Evolutionary conservation across 2,797 vertebrate species (phyloP).

Genomic region (Potorous gilbertii): DNA sequence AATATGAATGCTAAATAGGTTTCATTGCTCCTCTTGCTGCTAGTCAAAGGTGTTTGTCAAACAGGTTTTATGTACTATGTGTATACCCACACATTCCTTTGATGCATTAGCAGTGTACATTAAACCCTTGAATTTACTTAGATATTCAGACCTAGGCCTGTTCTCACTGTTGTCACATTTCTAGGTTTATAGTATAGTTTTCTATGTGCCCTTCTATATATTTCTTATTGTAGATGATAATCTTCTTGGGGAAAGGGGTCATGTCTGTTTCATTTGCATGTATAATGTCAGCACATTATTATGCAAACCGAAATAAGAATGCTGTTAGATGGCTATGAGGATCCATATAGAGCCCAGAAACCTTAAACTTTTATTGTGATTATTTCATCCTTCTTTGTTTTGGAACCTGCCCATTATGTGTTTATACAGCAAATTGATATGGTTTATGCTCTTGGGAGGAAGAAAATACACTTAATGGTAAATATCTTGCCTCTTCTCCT

Average conservation of each 20-base stretch:
- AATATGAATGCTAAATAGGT: conserved; percentile 6
- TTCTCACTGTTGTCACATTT: neutral
- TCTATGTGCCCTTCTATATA: conserved; percentile 11
- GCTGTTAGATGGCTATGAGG: conserved; percentile 16
- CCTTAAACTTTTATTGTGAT: conserved; percentile 23
- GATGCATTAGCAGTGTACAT: neutral
- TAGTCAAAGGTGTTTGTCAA: neutral
- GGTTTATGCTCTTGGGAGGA: neutral
- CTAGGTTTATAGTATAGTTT: neutral
- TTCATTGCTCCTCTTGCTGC: neutral
- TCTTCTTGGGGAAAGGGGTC: conserved; percentile 25
- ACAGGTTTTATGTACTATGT: neutral
- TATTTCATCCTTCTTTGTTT: conserved; percentile 37
- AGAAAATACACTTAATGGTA: neutral
- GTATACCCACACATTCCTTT: neutral
- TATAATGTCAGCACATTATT: conserved; percentile 5
- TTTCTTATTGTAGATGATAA: neutral
- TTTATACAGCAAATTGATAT: neutral
- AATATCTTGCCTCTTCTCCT: neutral
- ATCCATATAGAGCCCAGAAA: conserved; percentile 17
- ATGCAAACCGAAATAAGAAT: conserved; percentile 12
- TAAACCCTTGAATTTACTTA: conserved; percentile 9
- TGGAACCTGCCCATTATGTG: conserved; percentile 2
- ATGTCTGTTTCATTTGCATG: neutral
- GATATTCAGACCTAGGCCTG: neutral